A percentile compares a stretch with the other conserved stretches of the same genome.
Conservation (phyloP, 2,797 vertebrate species). For the Oryzias dopingdopingensis region DNA sequence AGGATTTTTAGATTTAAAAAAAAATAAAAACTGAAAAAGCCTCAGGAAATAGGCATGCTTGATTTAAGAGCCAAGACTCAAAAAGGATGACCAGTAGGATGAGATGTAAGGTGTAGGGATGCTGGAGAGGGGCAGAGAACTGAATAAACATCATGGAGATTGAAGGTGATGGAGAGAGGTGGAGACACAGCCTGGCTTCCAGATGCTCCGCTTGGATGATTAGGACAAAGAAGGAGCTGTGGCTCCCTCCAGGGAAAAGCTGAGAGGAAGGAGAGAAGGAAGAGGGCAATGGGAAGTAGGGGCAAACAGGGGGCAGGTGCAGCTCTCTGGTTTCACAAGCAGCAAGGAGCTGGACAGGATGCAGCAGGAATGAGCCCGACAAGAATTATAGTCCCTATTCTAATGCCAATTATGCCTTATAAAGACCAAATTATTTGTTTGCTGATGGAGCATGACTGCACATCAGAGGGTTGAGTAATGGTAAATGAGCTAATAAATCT, state of each 20-base stretch:
- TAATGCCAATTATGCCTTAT: constrained; percentile 63
- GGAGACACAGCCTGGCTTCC: constrained; percentile 60
- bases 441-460: constrained; percentile 68
- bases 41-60: constrained; percentile 38
- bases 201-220: constrained; percentile 62
- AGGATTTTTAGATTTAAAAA: too few species aligned
- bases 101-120: constrained; percentile 31
- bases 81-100: constrained; percentile 25
- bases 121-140: constrained; percentile 43
- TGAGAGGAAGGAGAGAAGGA: constrained; percentile 40
- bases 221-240: constrained; percentile 50
- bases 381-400: constrained; percentile 52
- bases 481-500: constrained; percentile 67
- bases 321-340: constrained; percentile 27
- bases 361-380: constrained; percentile 34
- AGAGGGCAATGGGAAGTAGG: constrained; percentile 37
- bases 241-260: constrained; percentile 50
- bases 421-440: constrained; percentile 72
- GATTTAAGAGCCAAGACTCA: constrained; percentile 21
- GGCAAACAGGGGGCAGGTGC: constrained; percentile 53
- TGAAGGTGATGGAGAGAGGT: constrained; percentile 63
- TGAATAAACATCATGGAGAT: constrained; percentile 61
- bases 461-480: constrained; percentile 54
- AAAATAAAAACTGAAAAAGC: too few species aligned
- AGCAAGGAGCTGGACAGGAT: constrained; percentile 23